Evolutionary conservation across 1,140 invertebrate species (phyloP).

Genomic region (Euwallacea fornicatus): DNA sequence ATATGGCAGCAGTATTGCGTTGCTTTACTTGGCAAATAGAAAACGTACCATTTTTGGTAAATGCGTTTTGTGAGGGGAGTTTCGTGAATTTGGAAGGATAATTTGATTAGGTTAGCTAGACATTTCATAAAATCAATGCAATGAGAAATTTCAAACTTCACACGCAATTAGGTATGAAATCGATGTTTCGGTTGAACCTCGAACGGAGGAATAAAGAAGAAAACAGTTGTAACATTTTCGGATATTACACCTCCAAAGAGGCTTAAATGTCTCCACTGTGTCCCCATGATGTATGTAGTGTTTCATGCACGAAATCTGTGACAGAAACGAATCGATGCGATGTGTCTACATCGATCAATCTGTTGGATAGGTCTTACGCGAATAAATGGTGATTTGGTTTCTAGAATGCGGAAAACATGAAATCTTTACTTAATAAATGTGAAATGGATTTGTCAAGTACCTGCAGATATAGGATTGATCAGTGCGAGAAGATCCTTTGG

Average conservation of each 20-base stretch:
- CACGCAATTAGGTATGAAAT: no score
- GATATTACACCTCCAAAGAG: no score
- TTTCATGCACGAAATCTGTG: conserved; percentile 10
- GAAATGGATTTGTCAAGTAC: background rate
- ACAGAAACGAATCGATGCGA: conserved; percentile 19
- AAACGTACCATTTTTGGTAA: no score
- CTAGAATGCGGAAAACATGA: no score
- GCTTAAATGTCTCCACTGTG: background rate
- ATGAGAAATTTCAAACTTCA: no score
- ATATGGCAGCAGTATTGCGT: background rate
- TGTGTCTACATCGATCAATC: conserved; percentile 27
- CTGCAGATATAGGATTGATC: background rate
- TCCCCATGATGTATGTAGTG: conserved; percentile 15
- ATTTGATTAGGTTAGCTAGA: no score
- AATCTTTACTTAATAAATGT: no score
- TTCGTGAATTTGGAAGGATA: no score
- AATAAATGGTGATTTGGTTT: conserved; percentile 20
- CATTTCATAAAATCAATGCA: no score
- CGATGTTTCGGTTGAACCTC: no score
- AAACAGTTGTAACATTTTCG: background rate
- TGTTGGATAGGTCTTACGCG: conserved; percentile 20
- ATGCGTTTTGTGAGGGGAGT: no score
- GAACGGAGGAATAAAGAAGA: background rate
- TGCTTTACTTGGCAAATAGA: no score
- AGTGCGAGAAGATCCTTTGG: background rate